phyloP scores from a whole-genome alignment of 1,140 invertebrate genomes.

The Sycobia sp. region DNA sequence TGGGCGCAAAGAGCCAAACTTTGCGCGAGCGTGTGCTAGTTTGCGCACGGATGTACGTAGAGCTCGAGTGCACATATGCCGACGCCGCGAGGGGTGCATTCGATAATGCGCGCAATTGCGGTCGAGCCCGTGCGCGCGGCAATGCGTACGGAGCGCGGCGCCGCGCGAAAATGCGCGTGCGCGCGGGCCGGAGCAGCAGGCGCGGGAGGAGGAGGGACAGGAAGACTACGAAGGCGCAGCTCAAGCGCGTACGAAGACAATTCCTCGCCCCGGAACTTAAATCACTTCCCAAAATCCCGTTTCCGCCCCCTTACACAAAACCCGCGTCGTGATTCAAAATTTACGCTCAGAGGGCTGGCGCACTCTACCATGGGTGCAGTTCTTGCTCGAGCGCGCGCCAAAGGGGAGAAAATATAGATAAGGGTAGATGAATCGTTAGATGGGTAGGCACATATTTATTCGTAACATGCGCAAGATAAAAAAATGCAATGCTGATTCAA shows the following conservation, averaged over 20 bases:
- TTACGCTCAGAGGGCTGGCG: conserved; percentile 19
- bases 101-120: conserved; percentile 19
- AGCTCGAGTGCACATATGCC: too few relatives aligned
- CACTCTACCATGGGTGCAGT: neutral
- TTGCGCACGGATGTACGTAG: neutral
- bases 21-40: neutral
- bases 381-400: too few relatives aligned
- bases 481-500: too few relatives aligned
- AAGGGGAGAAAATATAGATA: too few relatives aligned
- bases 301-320: conserved; percentile 21
- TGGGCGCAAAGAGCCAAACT: conserved; percentile 5
- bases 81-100: too few relatives aligned
- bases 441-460: too few relatives aligned
- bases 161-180: neutral
- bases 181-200: neutral
- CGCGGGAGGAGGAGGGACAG: neutral
- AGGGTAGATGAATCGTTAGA: too few relatives aligned
- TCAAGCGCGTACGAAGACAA: conserved; percentile 20
- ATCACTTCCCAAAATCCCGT: conserved; percentile 33
- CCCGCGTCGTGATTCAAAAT: conserved; percentile 28
- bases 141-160: neutral
- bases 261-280: conserved; percentile 27
- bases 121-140: neutral
- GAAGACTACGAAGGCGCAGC: neutral
- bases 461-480: too few relatives aligned